A percentile compares a stretch with the other conserved stretches of the same genome.
Conservation (phyloP, 2,888 invertebrate species). For the Machimus rusticus region DNA sequence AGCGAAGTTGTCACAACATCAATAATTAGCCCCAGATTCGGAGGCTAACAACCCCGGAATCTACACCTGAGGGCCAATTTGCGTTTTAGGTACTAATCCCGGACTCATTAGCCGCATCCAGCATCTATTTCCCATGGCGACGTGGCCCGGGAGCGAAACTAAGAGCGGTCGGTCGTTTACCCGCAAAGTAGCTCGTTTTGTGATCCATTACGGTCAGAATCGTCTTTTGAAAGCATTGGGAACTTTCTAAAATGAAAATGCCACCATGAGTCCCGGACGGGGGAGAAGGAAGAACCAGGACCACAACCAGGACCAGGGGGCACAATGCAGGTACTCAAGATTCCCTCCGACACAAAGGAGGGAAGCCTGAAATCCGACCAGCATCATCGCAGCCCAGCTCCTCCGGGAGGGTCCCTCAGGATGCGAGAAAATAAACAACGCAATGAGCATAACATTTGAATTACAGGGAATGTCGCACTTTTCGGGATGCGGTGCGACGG, state of each 20-base stretch:
- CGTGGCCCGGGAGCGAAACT: neutral
- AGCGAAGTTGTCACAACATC: neutral
- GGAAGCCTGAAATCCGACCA: neutral
- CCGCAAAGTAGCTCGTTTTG: neutral
- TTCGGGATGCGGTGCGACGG: neutral
- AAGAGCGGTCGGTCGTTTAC: conserved; percentile 16
- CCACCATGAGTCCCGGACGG: neutral
- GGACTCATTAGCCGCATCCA: conserved; percentile 10
- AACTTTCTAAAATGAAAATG: conserved; percentile 18
- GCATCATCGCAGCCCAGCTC: neutral
- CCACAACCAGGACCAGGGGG: neutral
- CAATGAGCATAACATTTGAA: conserved; percentile 3
- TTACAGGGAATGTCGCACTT: conserved; percentile 10
- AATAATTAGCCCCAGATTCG: neutral
- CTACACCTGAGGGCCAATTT: conserved; percentile 8
- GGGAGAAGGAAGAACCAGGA: neutral
- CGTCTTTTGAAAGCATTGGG: conserved; percentile 1
- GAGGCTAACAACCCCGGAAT: neutral
- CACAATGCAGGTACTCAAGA: conserved; percentile 37
- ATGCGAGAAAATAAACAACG: neutral
- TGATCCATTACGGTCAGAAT: conserved; percentile 11
- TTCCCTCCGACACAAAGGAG: neutral
- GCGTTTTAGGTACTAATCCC: neutral
- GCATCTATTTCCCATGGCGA: neutral
- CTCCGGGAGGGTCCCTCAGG: neutral